Evolutionary conservation across 2,797 vertebrate species (phyloP), one percentile per base, ranked within the genome.

Genomic region (Pangasius djambal): DNA sequence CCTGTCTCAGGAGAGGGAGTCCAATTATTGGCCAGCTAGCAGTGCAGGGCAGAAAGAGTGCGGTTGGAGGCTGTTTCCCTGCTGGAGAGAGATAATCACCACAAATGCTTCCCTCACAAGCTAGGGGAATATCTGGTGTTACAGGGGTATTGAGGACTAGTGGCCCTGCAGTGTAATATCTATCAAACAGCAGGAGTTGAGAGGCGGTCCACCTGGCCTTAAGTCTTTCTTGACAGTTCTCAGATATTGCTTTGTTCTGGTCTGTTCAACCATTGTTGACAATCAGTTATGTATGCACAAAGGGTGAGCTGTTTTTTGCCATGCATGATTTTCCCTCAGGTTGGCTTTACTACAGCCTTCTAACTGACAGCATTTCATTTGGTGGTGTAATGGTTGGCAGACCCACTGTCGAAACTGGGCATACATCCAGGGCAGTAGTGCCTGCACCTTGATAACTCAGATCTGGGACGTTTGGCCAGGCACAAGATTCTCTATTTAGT

Each of bases 221-320:
- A 78, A 55, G n/a, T 78, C 15, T 34, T 34, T 55, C n/a, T 79
- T 55, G 50, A 79, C 52, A 79, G 50, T 34, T 79, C 77, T 79
- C 50, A 79, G 50, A 79, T 55, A 79, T 57, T 34, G n/a, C 50
- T 79, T 20, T 57, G 22, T 82, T 82, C 31, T 25, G 55, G 10
- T 40, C 79, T 82, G 20, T 61, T 40, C 20, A 61, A 40, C 18
- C 9, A 6, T 40, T 40, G 20, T 28, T 28, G 34, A 83, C 0
- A 6, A 37, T 31, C 40, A 65, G 20, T 59, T 37, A 12, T 4
- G 12, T 22, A 22, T 59, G 18, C 16, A 57, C 20, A n/a, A 79
- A 79, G 4, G 37, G 37, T 31, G 13, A 84, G 44, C 12, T 44
- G 0, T 83, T 44, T 57, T 28, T 40, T 61, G 57, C 57, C 28